Base-by-base conservation (phyloP, 2,113 vertebrate genomes). In the Fregetta grallaria region DNA sequence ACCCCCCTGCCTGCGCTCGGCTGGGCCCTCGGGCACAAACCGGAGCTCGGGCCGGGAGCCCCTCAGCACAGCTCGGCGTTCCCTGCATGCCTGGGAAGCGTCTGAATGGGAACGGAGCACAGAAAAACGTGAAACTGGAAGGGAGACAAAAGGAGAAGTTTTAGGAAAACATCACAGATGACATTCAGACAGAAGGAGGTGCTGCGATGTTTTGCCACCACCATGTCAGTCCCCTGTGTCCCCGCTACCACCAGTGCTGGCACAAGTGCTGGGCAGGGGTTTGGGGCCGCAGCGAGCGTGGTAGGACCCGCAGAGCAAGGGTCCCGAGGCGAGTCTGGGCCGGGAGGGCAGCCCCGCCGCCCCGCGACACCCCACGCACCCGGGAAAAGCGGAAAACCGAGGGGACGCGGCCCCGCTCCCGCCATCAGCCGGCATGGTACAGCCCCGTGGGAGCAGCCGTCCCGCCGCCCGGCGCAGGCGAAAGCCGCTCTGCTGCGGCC, bases 211-310 rank as follows among this genome's bases (percentile, higher is more conserved):
- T 62, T 40, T 56, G 47, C 16, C 59, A 55, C 40, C 30, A 15
- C 6, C 23, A 14, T 8, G 30, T 19, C 8, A 15, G 29, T 23
- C 38, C 38, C 20, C 45, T 19, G 9, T 16, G 20, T 2, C 80
- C 47, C 38, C 3, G 32, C 67, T 5, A 13, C 13, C 38, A 7
- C 36, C 34, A 5, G 63, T 17, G 7, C 50, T 1, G 3, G 53
- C 27, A 13, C 53, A 4, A 13, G 55, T 3, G 66, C 66, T 42
- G 15, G 3, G 23, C 4, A 1, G 55, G 29, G 55, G 27, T 9
- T 40, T 1, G 2, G 73, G 55, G 34, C 42, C 2, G 10, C 19
- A 6, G 22, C 3, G 3, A 59, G 66, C 3, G 1, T 4, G 29
- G 53, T n/a, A 22, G 55, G 14, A n/a, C 44, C 22, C 0, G 13